A percentile compares a stretch with the other conserved stretches of the same genome.
These are phyloP conservation scores for Orbicella faveolata DNA, from an alignment of 64 coral and sea anemone genomes.

Conservation along the genomic window DNA sequence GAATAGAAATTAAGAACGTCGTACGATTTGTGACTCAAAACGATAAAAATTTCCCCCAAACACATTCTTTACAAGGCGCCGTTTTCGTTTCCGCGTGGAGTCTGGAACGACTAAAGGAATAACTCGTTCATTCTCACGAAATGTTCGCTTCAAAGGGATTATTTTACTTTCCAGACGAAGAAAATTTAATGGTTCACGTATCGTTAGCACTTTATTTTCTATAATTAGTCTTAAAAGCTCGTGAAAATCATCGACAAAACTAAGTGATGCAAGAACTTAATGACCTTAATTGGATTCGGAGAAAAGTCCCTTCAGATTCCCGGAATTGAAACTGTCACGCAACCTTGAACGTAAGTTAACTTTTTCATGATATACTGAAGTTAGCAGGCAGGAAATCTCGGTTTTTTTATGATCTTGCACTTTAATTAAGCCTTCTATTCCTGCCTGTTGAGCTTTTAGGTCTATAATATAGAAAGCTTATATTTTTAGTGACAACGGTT, in stretches of 20 bases:
- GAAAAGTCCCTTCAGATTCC: not conserved
- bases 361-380: not conserved
- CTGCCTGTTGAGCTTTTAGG: not conserved
- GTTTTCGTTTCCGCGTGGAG: slow-evolving; percentile 6
- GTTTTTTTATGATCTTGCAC: not conserved
- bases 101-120: not conserved
- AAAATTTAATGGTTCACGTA: not conserved
- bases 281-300: not conserved
- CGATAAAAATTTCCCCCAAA: not conserved
- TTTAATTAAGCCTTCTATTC: not conserved
- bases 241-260: not conserved
- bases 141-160: not conserved
- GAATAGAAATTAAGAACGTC: not conserved
- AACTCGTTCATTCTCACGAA: not conserved
- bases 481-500: no score
- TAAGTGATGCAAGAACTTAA: not conserved
- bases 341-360: not conserved
- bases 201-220: not conserved
- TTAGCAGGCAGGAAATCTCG: not conserved
- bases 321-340: slow-evolving; percentile 8
- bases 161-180: not conserved
- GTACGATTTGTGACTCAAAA: not conserved
- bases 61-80: not conserved
- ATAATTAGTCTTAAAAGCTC: not conserved
- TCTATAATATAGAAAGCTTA: no score